A percentile compares a stretch with the other conserved stretches of the same genome.
Evolutionary conservation across 2,113 vertebrate species (phyloP).

Genomic region (Tyrannus savana): DNA sequence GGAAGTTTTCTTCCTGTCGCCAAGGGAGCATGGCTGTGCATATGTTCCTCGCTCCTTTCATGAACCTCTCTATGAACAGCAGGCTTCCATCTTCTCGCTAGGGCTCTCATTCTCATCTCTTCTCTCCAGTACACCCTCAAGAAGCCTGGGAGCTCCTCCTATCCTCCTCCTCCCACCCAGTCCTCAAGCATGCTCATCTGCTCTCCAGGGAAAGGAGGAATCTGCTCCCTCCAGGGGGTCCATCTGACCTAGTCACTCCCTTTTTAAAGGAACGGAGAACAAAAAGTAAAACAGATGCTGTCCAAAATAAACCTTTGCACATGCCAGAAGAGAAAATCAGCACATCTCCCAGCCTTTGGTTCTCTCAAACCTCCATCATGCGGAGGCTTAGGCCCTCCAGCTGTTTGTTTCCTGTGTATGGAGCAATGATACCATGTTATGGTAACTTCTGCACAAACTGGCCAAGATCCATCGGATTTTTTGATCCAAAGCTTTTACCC

Average conservation of each 20-base stretch:
- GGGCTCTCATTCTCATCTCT: neutral
- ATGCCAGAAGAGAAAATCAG: constrained; percentile 56
- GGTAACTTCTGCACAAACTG: constrained; percentile 47
- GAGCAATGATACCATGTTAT: constrained; percentile 10
- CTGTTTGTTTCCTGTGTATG: constrained; percentile 36
- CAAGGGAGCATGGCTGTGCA: neutral
- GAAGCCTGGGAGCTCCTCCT: neutral
- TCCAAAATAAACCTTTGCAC: constrained; percentile 63
- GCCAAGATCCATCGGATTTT: constrained; percentile 11
- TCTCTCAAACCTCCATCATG: neutral
- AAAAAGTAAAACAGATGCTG: constrained; percentile 63
- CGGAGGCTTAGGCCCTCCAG: constrained; percentile 28
- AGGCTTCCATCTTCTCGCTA: constrained; percentile 37
- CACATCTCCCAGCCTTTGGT: constrained; percentile 48
- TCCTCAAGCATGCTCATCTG: constrained; percentile 60
- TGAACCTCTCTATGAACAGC: constrained; percentile 31
- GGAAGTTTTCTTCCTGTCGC: neutral
- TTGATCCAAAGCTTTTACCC: constrained; percentile 39
- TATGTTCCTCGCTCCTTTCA: neutral
- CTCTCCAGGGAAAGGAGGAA: constrained; percentile 66
- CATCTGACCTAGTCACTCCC: constrained; percentile 60
- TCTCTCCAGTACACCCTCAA: neutral
- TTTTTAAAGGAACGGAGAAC: constrained; percentile 39
- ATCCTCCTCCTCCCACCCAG: constrained; percentile 21
- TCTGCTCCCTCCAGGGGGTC: constrained; percentile 53